These are phyloP conservation scores for Gavia stellata DNA, from an alignment of 2,113 vertebrate genomes.

Conservation along the genomic window DNA sequence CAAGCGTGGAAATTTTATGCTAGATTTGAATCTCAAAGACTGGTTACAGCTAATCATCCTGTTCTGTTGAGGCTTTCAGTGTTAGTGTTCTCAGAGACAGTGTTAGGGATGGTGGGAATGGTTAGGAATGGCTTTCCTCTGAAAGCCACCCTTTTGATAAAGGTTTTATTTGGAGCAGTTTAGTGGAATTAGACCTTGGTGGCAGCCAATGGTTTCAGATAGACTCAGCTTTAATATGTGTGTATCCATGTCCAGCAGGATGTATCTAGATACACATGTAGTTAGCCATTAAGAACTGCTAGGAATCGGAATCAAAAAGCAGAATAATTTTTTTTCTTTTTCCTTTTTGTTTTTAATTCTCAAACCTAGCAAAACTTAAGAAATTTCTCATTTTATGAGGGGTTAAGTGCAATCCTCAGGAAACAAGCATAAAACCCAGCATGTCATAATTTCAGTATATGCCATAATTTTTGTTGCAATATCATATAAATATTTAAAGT, in stretches of 20 bases:
- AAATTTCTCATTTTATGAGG: background rate
- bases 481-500: background rate
- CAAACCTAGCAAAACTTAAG: background rate
- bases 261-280: accelerated
- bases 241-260: background rate
- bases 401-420: background rate
- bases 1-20: background rate
- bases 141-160: background rate
- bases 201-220: background rate
- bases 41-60: background rate
- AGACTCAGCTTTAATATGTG: accelerated
- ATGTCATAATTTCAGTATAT: background rate
- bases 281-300: background rate
- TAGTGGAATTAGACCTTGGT: background rate
- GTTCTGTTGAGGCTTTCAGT: background rate
- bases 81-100: background rate
- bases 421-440: background rate
- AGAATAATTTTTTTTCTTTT: background rate
- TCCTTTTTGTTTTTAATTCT: background rate
- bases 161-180: background rate
- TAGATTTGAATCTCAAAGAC: background rate
- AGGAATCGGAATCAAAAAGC: background rate
- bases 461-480: background rate
- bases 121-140: no score
- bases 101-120: background rate